Conservation (phyloP, 2,888 invertebrate species). For the Eristalis pertinax region DNA sequence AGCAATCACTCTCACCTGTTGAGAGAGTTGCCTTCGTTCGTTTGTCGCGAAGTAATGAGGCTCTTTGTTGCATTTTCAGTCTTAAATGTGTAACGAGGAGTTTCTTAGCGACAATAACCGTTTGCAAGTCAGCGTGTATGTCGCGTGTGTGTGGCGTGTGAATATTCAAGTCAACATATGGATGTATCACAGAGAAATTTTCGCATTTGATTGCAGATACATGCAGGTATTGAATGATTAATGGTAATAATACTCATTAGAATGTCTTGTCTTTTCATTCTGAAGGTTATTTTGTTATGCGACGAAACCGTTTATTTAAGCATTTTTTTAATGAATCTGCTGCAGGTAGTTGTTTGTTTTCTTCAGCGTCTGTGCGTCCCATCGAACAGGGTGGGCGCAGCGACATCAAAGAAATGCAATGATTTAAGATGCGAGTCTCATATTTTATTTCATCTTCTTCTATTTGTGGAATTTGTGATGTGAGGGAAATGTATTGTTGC, state of each 20-base stretch:
- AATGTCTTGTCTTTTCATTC: neutral
- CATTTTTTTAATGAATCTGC: neutral
- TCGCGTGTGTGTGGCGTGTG: neutral
- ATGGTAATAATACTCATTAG: neutral
- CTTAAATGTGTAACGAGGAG: neutral
- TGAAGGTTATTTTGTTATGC: neutral
- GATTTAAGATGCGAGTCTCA: neutral
- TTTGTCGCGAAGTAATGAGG: neutral
- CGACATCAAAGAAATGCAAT: neutral
- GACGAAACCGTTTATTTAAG: neutral
- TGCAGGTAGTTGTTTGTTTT: neutral
- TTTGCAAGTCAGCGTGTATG: neutral
- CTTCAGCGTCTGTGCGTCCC: neutral
- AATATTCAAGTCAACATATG: neutral
- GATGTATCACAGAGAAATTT: neutral
- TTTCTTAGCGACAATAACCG: neutral
- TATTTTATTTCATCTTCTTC: neutral
- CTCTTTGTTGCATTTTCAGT: neutral
- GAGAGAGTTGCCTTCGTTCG: neutral
- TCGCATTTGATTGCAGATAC: neutral
- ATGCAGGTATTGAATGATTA: neutral
- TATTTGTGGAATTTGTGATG: neutral
- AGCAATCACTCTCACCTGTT: slow-evolving; percentile 1
- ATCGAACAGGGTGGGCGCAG: neutral
- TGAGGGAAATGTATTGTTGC: neutral